These are phyloP conservation scores for Paramormyrops kingsleyae DNA, from an alignment of 2,113 vertebrate genomes.

Conservation along the genomic window DNA sequence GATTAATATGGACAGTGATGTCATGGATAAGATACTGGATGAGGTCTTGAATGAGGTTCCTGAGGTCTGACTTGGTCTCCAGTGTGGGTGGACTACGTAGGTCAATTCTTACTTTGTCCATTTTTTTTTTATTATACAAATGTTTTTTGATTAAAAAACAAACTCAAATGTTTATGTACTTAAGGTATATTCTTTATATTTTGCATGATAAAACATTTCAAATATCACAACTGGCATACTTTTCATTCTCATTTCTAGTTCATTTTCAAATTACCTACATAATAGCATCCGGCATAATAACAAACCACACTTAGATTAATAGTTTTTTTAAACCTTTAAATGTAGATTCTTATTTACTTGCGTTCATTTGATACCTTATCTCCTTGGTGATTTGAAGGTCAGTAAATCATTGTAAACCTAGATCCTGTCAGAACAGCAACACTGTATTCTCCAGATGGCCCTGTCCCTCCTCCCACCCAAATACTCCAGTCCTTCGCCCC, in stretches of 20 bases:
- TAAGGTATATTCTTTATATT: not conserved
- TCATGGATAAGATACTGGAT: conserved; percentile 68
- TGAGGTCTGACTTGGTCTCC: not conserved
- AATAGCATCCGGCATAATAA: not conserved
- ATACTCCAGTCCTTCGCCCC: not conserved
- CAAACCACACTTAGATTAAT: not conserved
- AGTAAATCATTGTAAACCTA: not conserved
- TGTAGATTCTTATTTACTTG: not conserved
- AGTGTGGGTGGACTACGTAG: not conserved
- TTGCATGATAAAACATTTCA: not conserved
- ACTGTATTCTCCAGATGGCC: not conserved
- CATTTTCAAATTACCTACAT: not conserved
- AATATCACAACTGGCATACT: not conserved
- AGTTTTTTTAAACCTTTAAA: not conserved
- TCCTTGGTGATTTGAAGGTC: not conserved
- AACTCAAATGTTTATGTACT: not conserved
- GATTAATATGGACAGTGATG: conserved; percentile 66
- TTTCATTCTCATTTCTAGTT: not conserved
- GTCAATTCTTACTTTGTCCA: not conserved
- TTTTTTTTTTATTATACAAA: not conserved
- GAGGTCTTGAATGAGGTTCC: conserved; percentile 69
- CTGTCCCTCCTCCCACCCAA: not conserved
- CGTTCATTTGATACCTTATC: not conserved
- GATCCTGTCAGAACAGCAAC: not conserved
- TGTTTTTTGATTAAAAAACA: not conserved